Percentiles rank a stretch among this genome's conserved stretches.
Evolutionary conservation across 2,113 vertebrate genomes (phyloP).

Genomic region (Lontra canadensis): DNA sequence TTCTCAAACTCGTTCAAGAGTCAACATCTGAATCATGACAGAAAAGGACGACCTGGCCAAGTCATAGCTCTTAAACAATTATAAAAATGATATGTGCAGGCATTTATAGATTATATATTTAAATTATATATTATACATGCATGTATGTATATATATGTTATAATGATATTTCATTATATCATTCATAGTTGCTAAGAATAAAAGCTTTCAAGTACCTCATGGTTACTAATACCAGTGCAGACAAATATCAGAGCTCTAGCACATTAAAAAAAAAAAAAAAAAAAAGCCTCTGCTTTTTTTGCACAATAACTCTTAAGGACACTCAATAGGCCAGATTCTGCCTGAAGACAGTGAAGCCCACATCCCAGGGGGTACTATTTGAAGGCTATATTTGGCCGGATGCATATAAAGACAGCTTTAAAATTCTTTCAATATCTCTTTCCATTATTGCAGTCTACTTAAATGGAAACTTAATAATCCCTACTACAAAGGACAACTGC

Average conservation of each 20-base stretch:
- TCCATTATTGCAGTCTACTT: constrained; percentile 50
- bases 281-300: not conserved
- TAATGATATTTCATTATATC: not conserved
- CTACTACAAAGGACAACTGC: constrained; percentile 43
- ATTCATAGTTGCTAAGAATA: constrained; percentile 44
- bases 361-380: constrained; percentile 40
- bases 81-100: constrained; percentile 22
- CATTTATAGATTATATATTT: not conserved
- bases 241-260: constrained; percentile 40
- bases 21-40: constrained; percentile 86
- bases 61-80: constrained; percentile 63
- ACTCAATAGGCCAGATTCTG: constrained; percentile 29
- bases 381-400: constrained; percentile 51
- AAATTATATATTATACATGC: not conserved
- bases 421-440: constrained; percentile 60
- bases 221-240: not conserved
- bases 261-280: not conserved
- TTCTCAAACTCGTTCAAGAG: constrained; percentile 87
- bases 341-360: constrained; percentile 42
- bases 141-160: not conserved
- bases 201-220: constrained; percentile 56
- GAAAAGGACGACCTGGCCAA: constrained; percentile 87
- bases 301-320: constrained; percentile 49
- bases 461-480: constrained; percentile 66
- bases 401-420: constrained; percentile 51